phyloP scores from a whole-genome alignment of 2,113 vertebrate genomes.

The Eclectus roratus region DNA sequence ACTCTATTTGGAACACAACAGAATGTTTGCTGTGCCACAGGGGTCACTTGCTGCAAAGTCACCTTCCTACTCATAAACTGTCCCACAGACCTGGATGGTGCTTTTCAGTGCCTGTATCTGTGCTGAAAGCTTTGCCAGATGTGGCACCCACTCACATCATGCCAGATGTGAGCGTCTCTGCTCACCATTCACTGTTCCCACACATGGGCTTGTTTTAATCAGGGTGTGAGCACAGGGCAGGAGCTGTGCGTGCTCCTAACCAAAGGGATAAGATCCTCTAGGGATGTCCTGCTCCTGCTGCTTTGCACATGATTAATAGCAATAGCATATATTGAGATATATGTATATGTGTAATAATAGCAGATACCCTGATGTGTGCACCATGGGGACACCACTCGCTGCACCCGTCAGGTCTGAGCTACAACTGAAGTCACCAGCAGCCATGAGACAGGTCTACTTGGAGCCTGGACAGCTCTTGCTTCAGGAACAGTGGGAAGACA shows the following conservation, averaged over 20 bases:
- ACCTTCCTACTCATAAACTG: neutral
- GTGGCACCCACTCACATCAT: neutral
- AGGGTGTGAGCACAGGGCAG: neutral
- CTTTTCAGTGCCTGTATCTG: neutral
- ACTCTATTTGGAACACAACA: neutral
- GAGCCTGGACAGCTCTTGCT: neutral
- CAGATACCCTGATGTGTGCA: too few species aligned
- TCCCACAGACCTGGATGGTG: neutral
- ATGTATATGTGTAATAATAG: neutral
- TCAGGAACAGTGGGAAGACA: neutral
- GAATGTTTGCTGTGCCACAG: neutral
- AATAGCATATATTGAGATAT: neutral
- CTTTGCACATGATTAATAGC: neutral
- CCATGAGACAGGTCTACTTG: neutral
- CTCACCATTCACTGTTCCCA: neutral
- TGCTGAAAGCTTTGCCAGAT: neutral
- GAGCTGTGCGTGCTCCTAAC: neutral
- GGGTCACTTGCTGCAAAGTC: neutral
- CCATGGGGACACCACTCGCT: rapidly evolving
- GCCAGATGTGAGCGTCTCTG: neutral
- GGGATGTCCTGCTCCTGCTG: neutral
- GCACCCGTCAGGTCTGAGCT: neutral
- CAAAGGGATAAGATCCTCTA: neutral
- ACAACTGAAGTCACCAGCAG: too few species aligned
- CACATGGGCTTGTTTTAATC: too few species aligned